Base-by-base conservation (phyloP, 2,113 vertebrate species). In the Macquaria ambigua region DNA sequence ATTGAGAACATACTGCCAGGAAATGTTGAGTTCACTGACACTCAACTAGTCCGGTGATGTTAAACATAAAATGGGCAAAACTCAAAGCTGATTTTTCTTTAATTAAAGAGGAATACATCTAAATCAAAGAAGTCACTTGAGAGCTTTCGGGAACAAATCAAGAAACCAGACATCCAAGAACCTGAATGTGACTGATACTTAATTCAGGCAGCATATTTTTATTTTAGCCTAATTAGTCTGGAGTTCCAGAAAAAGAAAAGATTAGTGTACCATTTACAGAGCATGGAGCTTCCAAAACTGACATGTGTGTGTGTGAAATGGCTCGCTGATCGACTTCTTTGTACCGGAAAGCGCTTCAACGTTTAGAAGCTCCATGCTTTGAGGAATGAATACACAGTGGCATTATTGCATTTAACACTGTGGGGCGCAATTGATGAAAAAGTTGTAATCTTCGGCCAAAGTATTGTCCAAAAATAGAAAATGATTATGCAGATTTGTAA, bases 41-140 rank as follows among this genome's bases (percentile, higher is more conserved):
- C 23, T 52, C 2, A 34, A 55, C 8, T n/a, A 56, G 14, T 64
- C 39, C 8, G 20, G 28, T 73, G 62, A 79, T 74, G 74, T 41
- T 64, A 12, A 55, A 66, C 70, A 89, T 91, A 74, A 92, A 91
- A 90, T 92, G 89, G 74, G 88, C 80, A 93, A 94, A 89, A 76
- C 62, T 48, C 64, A 71, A 70, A 82, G 28, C 55, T 3, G 25
- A 66, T 58, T 76, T 53, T 66, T 61, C 56, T 79, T 90, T 83
- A 73, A 20, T 77, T 79, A 82, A 84, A 90, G 87, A 87, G 86
- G 87, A 92, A 20, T 53, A 43, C 1, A 16, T 31, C 16, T 14
- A 14, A 72, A 69, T 68, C 8, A 41, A 62, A 37, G 0, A 18
- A 53, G 25, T 43, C 21, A 73, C 21, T 9, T 21, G 8, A 34